Base-by-base conservation (phyloP, 2,797 vertebrate species). In the Sphenodon punctatus region DNA sequence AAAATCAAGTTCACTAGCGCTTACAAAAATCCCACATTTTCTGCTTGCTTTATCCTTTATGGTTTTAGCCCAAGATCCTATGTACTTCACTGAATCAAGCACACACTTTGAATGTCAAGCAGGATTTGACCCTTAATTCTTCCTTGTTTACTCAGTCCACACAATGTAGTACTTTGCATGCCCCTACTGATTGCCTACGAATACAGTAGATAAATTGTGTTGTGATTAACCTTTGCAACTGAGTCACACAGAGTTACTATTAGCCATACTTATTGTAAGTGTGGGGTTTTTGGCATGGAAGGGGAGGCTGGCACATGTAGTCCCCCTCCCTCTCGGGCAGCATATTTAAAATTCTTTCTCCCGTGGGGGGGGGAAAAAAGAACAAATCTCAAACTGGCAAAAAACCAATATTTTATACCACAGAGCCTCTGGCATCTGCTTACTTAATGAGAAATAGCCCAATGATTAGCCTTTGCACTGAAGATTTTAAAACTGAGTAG, bases 341-440 rank as follows among this genome's bases (percentile, higher is more conserved):
- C 59, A 78, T 87, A 38, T 39, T 49, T 75, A 76, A 88, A 82
- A 82, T 72, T 80, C 89, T 82, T 45, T 8, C 65, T 70, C 81
- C 73, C 0, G 3, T 67, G 75, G 70, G 80, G 82, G 83, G 87
- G 68, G 88, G 87, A 78, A 86, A 87, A 84, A 85, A 78, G 64
- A 81, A 85, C 67, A 91, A 86, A 78, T 82, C 63, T 61, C 71
- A 85, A 75, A 90, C 78, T 69, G 23, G 7, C 53, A 30, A 78
- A 86, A 91, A 78, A 60, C 4, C 20, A 63, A 90, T 66, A 87
- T 38, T 84, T 82, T 78, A 84, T 86, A 86, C 87, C 84, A 85
- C 76, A 75, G 81, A 87, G 36, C 69, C 53, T 68, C 42, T 53
- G 48, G 72, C 67, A 70, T 48, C 4, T 1, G 19, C 49, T 81